Conservation (phyloP, 2,797 vertebrate genomes). For the Hylomyscus alleni region DNA sequence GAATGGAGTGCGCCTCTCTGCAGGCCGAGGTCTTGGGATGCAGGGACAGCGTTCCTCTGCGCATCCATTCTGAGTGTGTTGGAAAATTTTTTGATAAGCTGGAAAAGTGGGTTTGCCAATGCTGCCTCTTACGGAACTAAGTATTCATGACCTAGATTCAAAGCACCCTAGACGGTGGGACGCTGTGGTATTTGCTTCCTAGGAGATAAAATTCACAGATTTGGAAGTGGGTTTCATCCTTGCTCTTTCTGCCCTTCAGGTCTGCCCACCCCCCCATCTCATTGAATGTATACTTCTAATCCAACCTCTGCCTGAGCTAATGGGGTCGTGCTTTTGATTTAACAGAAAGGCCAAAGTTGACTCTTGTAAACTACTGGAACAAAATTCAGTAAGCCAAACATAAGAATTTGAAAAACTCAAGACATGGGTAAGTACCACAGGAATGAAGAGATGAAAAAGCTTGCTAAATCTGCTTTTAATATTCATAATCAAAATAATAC, state of each 20-base stretch:
- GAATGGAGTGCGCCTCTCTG: neutral
- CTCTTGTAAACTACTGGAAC: neutral
- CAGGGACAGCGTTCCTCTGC: neutral
- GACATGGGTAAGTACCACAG: neutral
- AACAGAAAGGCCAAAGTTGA: neutral
- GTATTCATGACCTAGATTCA: neutral
- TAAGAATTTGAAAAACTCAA: neutral
- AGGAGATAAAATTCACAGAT: neutral
- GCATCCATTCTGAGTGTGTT: neutral
- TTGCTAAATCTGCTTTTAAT: neutral
- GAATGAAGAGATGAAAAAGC: neutral
- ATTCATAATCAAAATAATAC: neutral
- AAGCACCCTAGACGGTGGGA: neutral
- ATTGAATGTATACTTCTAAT: conserved; percentile 13
- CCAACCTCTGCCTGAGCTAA: neutral
- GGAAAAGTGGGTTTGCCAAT: neutral
- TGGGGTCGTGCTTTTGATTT: neutral
- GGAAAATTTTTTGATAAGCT: neutral
- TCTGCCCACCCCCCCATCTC: neutral
- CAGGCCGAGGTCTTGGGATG: neutral
- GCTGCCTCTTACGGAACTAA: neutral
- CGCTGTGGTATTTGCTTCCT: neutral
- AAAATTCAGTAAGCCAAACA: neutral
- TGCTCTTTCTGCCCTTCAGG: neutral
- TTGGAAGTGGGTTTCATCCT: neutral